Evolutionary conservation across 2,797 vertebrate genomes (phyloP), one percentile per base, ranked within the genome.

Genomic region (Neostethus bicornis): DNA sequence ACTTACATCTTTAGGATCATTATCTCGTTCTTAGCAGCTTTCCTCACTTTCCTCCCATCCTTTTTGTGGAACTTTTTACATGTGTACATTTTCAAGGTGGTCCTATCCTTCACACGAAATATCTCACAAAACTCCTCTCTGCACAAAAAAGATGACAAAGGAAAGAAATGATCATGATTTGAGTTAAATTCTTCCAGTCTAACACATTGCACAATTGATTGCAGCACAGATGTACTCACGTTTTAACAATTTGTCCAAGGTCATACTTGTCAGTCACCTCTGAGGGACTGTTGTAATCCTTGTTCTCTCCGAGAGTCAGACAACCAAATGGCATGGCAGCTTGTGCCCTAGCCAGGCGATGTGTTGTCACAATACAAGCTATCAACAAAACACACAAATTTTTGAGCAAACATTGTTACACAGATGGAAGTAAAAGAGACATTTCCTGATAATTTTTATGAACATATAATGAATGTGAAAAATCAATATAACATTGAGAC

Each of bases 101-200:
- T 93, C 89, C 94, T 96, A 85, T 98, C 96, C 90, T 99, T 99
- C n/a, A 96, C 96, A 64, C 96, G 92, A 84, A 97, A 99, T 79
- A 98, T 96, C 91, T 99, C 97, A 51, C 96, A 99, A 88, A 98
- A 99, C 81, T 98, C 97, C 87, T 99, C 96, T 68, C 97, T 99
- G 86, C 54, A 23, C 19, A 56, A 69, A 48, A 70, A 51, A 62
- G 5, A 51, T 6, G 20, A 49, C 45, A 41, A 10, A 37, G 8
- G 13, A 50, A 29, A 34, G 43, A 11, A 7, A 14, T 1, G 7
- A 11, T 61, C 5, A 56, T 7, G 23, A 7, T 53, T 12, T 28
- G 5, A 37, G 1, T n/a, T 1, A 34, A 29, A 44, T 8, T 6
- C 17, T 2, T 19, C 3, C 47, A 24, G n/a, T 55, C 26, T 24